These are phyloP conservation scores for Vulpes ferrilata DNA, from an alignment of 2,113 vertebrate species.

Conservation along the genomic window DNA sequence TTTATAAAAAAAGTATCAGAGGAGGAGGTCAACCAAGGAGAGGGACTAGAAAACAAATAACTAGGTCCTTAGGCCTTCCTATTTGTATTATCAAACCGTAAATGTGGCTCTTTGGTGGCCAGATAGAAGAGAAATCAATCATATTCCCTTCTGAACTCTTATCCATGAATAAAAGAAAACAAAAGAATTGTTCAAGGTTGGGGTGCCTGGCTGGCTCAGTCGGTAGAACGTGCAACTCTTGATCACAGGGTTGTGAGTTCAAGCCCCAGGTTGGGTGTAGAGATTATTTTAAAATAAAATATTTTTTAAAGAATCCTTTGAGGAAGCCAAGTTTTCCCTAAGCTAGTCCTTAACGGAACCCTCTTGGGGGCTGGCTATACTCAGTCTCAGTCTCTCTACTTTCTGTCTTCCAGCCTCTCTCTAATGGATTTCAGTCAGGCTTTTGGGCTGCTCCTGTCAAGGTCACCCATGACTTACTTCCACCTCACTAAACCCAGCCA, in stretches of 20 bases:
- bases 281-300: neutral
- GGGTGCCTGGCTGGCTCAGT: neutral
- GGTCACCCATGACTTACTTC: neutral
- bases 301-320: neutral
- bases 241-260: neutral
- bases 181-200: neutral
- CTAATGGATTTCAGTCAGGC: neutral
- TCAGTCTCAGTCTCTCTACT: neutral
- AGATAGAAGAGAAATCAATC: neutral
- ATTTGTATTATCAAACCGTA: neutral
- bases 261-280: neutral
- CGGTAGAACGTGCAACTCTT: neutral
- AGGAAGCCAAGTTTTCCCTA: neutral
- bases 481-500: neutral
- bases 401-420: neutral
- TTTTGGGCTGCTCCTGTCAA: neutral
- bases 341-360: neutral
- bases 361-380: neutral
- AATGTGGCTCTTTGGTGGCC: neutral
- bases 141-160: neutral
- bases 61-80: neutral
- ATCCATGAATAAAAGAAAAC: neutral
- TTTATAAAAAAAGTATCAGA: neutral
- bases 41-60: neutral
- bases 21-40: neutral